These are phyloP conservation scores for Geotrupes spiniger DNA, from an alignment of 2,888 invertebrate genomes.

Conservation along the genomic window DNA sequence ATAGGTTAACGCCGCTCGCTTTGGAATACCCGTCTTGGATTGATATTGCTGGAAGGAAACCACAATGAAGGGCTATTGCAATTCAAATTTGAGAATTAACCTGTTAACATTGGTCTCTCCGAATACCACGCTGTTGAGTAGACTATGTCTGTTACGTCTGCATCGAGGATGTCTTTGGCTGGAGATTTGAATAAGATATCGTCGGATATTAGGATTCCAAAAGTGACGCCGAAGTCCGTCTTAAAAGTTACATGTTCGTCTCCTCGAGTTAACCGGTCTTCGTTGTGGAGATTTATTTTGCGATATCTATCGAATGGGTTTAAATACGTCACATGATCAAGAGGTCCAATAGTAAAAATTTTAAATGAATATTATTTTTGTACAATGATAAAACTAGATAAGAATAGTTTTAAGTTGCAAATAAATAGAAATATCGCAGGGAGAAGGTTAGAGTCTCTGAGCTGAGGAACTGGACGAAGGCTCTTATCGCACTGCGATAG, in stretches of 20 bases:
- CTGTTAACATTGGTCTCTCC: constrained; percentile 72
- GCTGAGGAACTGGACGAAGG: too few relatives aligned
- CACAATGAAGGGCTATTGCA: too few relatives aligned
- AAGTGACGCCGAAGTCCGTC: constrained; percentile 75
- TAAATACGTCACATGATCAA: too few relatives aligned
- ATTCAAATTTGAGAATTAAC: constrained; percentile 39
- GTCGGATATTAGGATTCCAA: constrained; percentile 80
- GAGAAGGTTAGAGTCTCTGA: too few relatives aligned
- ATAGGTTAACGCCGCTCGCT: constrained; percentile 32
- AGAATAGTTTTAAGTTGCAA: too few relatives aligned
- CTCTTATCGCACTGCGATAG: too few relatives aligned
- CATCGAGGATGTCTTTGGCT: constrained; percentile 50
- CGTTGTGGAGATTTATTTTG: constrained; percentile 48
- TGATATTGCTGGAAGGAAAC: constrained; percentile 33
- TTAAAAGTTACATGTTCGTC: constrained; percentile 60
- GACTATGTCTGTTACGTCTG: constrained; percentile 57
- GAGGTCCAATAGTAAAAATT: too few relatives aligned
- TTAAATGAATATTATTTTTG: too few relatives aligned
- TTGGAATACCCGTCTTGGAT: constrained; percentile 35
- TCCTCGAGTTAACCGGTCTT: constrained; percentile 48
- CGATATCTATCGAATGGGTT: too few relatives aligned
- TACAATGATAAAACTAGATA: too few relatives aligned
- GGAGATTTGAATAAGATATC: constrained; percentile 77
- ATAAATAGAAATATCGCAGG: too few relatives aligned
- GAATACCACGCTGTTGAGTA: constrained; percentile 80